Percentiles rank a stretch among this genome's conserved stretches.
phyloP scores from a whole-genome alignment of 2,888 invertebrate species.

The Hydroisotoma schaefferi region DNA sequence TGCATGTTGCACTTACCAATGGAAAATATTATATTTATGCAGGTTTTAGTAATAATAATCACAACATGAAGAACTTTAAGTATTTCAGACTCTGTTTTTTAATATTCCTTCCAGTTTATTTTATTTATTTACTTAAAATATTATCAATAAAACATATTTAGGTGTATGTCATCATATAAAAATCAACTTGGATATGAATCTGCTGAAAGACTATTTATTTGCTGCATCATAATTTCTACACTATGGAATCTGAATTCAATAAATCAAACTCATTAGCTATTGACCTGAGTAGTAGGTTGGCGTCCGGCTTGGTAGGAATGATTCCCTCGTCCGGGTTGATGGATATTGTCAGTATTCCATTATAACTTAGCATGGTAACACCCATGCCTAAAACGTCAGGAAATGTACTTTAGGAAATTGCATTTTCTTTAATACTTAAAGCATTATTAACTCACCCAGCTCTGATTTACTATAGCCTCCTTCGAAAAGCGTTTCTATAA shows the following conservation, averaged over 20 bases:
- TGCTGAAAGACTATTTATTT: no score
- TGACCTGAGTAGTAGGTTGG: background rate
- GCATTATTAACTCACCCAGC: background rate
- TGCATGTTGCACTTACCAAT: no score
- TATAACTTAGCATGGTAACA: conserved; percentile 3
- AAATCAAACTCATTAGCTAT: conserved; percentile 3
- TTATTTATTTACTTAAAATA: no score
- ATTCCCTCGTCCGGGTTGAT: conserved; percentile 7
- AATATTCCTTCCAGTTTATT: no score
- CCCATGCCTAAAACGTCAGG: conserved; percentile 2
- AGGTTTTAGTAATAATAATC: no score
- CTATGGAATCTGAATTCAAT: background rate
- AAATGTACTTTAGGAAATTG: background rate
- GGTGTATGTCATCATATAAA: no score
- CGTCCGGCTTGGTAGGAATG: background rate
- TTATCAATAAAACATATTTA: no score
- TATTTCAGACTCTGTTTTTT: no score
- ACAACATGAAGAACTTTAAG: no score
- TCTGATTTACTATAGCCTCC: conserved; percentile 4
- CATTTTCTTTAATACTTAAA: background rate
- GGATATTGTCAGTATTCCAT: conserved; percentile 1
- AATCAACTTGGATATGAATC: no score
- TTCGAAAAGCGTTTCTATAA: background rate
- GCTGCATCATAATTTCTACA: no score
- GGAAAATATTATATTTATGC: no score